Base-by-base conservation (phyloP, 1,140 invertebrate species). In the Drosophila persimilis region DNA sequence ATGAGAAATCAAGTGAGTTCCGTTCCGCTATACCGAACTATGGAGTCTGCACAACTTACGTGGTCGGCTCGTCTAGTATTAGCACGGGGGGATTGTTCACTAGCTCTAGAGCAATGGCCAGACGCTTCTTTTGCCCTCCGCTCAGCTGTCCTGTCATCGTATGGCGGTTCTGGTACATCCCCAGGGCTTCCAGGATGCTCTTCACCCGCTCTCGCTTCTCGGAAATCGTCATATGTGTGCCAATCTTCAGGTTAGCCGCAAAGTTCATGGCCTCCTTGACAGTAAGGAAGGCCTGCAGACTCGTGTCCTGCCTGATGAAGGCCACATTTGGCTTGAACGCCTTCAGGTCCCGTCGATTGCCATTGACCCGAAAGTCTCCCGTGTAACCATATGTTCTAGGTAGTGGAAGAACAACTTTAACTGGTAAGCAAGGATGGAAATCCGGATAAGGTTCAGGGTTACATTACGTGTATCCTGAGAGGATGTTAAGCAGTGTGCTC, bases 1-100 rank as follows among this genome's bases (percentile, higher is more conserved):
- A 15, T 53, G 7, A n/a, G 20, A 15, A 46, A 43, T n/a, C 20
- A 50, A 26, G 2, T 22, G 17, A 50, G 52, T 17, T 70, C 9
- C 35, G 52, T 17, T 70, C 35, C 35, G 35, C 9, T 39, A 26
- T 26, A 6, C 24, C 3, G 3, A 9, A 13, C 11, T 39, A 39
- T 39, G 35, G 35, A 5, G 35, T 39, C 35, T 13, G 35, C 3
- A 17, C 6, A 46, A 92, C 93, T 93, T 92, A 98, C 97, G 95
- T 97, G 6, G 97, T 98, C 45, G 97, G 97, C 92, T 99, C 97
- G 91, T 99, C 97, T 63, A 98, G 94, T 84, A 98, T 97, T 92
- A 98, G 95, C 39, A 98, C 94, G 0, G 96, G 96, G 9, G 97
- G 97, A 92, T 98, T 97, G 81, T 95, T 97, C 29, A 98, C 93